Percentiles rank a stretch among this genome's conserved stretches.
These are phyloP conservation scores for Archilochus colubris DNA, from an alignment of 2,113 vertebrate genomes.

Conservation along the genomic window DNA sequence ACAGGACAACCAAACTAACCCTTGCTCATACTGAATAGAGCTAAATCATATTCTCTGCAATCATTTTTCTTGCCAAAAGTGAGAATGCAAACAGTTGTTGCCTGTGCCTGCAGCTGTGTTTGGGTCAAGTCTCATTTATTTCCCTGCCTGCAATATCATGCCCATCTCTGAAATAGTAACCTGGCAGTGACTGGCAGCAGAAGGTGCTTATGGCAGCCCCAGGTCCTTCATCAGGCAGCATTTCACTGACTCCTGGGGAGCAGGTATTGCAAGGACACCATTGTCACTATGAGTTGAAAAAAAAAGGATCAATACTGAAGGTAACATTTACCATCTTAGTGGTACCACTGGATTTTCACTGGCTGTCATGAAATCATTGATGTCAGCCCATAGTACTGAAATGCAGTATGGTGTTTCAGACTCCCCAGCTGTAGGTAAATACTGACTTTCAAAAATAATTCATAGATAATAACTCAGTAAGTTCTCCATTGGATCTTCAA, in stretches of 20 bases:
- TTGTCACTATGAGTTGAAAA: not conserved
- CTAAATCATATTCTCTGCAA: not conserved
- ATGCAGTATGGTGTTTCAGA: not conserved
- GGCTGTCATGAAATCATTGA: not conserved
- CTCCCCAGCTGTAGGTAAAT: not conserved
- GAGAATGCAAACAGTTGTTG: not conserved
- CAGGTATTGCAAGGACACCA: not conserved
- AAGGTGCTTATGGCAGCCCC: not conserved
- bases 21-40: not conserved
- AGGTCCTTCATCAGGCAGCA: not conserved
- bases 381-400: not conserved
- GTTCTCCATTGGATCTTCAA: not conserved
- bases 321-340: not conserved
- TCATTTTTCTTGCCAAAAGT: not conserved
- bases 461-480: not conserved
- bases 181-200: not conserved
- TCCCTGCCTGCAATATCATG: not conserved
- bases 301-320: not conserved
- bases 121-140: not conserved
- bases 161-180: not conserved
- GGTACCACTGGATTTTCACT: not conserved
- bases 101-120: not conserved
- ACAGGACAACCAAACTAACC: not conserved
- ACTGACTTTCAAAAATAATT: not conserved
- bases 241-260: not conserved